Evolutionary conservation across 1,140 invertebrate genomes (phyloP).

Genomic region (Cotesia glomerata): DNA sequence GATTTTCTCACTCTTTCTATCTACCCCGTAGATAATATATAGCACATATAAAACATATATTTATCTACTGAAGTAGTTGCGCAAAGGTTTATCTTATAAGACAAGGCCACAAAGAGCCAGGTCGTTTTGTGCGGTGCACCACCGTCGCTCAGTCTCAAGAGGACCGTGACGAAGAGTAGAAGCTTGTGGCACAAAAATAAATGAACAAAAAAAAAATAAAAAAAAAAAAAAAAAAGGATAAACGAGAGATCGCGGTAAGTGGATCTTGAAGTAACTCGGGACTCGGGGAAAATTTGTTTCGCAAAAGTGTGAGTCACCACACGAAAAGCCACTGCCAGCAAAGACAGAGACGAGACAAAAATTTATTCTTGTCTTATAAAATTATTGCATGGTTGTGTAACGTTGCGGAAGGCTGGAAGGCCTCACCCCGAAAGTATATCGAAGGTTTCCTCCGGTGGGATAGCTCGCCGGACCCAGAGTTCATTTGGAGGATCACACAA

Average conservation of each 20-base stretch:
- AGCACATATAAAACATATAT: neutral
- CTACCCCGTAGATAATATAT: neutral
- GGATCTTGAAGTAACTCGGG: slow-evolving; percentile 28
- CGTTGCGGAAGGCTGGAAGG: too few relatives aligned
- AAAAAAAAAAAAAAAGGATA: neutral
- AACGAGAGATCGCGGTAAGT: slow-evolving; percentile 23
- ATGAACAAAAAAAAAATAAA: slow-evolving; percentile 8
- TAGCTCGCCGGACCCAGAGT: too few relatives aligned
- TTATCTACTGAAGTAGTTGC: neutral
- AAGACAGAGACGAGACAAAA: neutral
- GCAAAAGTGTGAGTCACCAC: slow-evolving; percentile 10
- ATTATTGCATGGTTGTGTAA: neutral
- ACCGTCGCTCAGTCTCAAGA: slow-evolving; percentile 29
- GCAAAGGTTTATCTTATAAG: neutral
- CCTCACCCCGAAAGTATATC: too few relatives aligned
- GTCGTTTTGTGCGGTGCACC: slow-evolving; percentile 20
- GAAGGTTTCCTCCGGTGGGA: too few relatives aligned
- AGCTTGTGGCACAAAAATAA: slow-evolving; percentile 16
- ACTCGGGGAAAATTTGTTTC: slow-evolving; percentile 30
- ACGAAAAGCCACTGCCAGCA: slow-evolving; percentile 13
- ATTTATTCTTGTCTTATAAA: too few relatives aligned
- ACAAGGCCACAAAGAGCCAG: neutral
- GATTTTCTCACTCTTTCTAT: neutral
- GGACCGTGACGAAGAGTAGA: slow-evolving; percentile 29
- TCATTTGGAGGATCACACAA: too few relatives aligned